Base-by-base conservation (phyloP, 2,797 vertebrate genomes). In the Phrynocephalus vlangalii region DNA sequence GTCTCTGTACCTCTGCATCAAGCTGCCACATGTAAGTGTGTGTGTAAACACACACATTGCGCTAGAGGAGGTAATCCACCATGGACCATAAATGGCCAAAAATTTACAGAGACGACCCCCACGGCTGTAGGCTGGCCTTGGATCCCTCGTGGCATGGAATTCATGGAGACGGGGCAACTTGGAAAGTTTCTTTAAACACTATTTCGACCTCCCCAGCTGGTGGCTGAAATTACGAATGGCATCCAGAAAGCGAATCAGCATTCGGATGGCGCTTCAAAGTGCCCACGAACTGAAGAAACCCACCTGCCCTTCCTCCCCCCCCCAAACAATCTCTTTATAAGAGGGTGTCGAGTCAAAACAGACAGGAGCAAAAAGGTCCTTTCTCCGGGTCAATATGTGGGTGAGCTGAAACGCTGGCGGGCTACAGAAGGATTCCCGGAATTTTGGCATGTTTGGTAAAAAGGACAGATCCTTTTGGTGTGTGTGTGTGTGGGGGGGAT, bases 21-120 rank as follows among this genome's bases (percentile, higher is more conserved):
- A 56, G 52, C 52, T 11, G 13, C 52, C 52, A 10, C 52, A 10
- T 44, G 38, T 44, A 44, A 44, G 10, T 56, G 9, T 56, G 52
- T 52, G 52, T 52, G 52, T 56, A 56, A 56, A 56, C 13, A 56
- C 52, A 56, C 52, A 11, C 13, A 56, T 56, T 3, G 13, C 6
- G 8, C 9, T 13, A n/a, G 15, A 33, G 30, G 30, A 52, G 33
- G n/a, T 18, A 80, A 71, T 22, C 28, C 48, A 38, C 71, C 84
- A 60, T 80, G 78, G 85, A 86, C 85, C 85, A 72, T 86, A 80
- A 72, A 86, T 24, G 78, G 85, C 30, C 71, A 76, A 76, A 82
- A 80, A 56, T 6, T 50, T 63, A 60, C 8, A 26, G 30, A 33
- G 26, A 6, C 22, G 13, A n/a, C 44, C 38, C 6, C 4, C 22